Percentiles rank a stretch among this genome's conserved stretches.
Conservation (phyloP, 2,797 vertebrate genomes). For the Enteromius viviparus region DNA sequence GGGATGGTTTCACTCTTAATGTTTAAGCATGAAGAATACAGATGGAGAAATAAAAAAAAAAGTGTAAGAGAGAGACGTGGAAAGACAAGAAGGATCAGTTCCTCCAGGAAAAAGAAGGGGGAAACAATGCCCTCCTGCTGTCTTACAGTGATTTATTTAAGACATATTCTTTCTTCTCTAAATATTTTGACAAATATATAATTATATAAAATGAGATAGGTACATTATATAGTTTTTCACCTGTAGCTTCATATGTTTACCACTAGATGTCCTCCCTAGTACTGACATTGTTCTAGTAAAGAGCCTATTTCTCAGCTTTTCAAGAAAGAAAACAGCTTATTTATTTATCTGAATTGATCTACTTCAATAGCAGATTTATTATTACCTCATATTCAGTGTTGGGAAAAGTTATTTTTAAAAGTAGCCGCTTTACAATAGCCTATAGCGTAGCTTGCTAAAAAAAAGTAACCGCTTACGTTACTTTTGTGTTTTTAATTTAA, state of each 20-base stretch:
- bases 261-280: conserved; percentile 5
- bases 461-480: too few species aligned
- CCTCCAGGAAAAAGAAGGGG: too few species aligned
- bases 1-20: too few species aligned
- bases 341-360: too few species aligned
- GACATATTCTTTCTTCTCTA: too few species aligned
- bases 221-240: background rate
- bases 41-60: background rate
- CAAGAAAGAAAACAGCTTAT: background rate
- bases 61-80: background rate
- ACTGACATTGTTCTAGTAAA: background rate
- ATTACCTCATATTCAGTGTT: background rate
- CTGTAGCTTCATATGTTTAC: background rate
- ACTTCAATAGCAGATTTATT: too few species aligned
- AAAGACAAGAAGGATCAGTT: background rate
- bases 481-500: too few species aligned
- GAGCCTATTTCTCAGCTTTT: background rate
- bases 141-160: too few species aligned
- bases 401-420: background rate
- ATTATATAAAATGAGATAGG: too few species aligned
- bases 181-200: background rate
- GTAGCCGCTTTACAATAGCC: too few species aligned
- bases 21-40: background rate
- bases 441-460: too few species aligned
- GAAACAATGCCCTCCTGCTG: too few species aligned